phyloP scores from a whole-genome alignment of 1,140 invertebrate species.

The Sminthurides bifidus region DNA sequence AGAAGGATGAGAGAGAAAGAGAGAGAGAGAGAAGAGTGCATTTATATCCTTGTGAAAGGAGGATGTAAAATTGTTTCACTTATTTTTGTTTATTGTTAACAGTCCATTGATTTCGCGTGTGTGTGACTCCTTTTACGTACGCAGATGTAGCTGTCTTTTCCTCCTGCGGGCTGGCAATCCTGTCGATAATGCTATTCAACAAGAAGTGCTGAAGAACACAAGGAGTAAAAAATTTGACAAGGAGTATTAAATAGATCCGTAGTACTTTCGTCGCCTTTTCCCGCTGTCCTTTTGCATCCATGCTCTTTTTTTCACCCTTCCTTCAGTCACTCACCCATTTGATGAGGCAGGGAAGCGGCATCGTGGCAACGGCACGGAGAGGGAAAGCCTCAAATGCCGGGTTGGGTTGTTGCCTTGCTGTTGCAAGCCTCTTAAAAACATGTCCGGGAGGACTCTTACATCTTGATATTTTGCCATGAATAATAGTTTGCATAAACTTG shows the following conservation, averaged over 20 bases:
- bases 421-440: too few species aligned
- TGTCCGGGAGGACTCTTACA: conserved; percentile 17
- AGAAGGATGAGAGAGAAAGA: background rate
- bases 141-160: too few species aligned
- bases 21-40: background rate
- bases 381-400: background rate
- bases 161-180: too few species aligned
- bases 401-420: background rate
- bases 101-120: conserved; percentile 23
- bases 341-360: background rate
- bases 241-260: background rate
- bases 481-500: conserved; percentile 14
- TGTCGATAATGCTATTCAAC: background rate
- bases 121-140: conserved; percentile 7
- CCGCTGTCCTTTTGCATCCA: background rate
- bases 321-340: background rate
- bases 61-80: conserved; percentile 22
- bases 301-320: background rate
- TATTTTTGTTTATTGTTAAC: conserved; percentile 28
- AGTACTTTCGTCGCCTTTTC: conserved; percentile 5
- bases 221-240: background rate
- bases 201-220: background rate
- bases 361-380: background rate
- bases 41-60: too few species aligned
- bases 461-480: conserved; percentile 25